Evolutionary conservation across 2,797 vertebrate species (phyloP).

Genomic region (Brachyalestes nurse): DNA sequence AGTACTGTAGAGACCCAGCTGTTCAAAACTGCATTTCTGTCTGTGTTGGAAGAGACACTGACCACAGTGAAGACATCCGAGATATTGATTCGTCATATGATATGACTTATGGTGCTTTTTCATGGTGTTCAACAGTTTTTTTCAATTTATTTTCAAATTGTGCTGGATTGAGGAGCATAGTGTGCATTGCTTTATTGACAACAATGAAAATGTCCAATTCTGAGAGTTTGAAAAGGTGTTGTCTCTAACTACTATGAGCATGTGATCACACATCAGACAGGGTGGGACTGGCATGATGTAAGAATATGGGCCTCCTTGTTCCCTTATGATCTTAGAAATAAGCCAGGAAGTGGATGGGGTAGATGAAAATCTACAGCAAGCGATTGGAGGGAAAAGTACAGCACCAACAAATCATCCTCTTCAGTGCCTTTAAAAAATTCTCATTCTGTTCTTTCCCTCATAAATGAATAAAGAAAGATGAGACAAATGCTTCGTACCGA

Average conservation of each 20-base stretch:
- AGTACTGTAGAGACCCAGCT: too few relatives aligned
- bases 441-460: background rate
- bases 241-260: background rate
- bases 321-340: background rate
- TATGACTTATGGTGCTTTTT: too few relatives aligned
- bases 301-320: background rate
- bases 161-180: too few relatives aligned
- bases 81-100: too few relatives aligned
- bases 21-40: too few relatives aligned
- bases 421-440: background rate
- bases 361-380: background rate
- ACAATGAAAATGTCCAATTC: too few relatives aligned
- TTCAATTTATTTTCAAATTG: too few relatives aligned
- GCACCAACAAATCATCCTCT: background rate
- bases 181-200: too few relatives aligned
- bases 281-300: background rate
- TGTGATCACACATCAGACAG: background rate
- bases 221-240: background rate
- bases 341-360: background rate
- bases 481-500: background rate
- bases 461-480: background rate
- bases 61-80: too few relatives aligned
- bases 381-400: background rate
- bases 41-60: too few relatives aligned
- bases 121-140: too few relatives aligned